Percentiles rank a stretch among this genome's conserved stretches.
phyloP scores from a whole-genome alignment of 2,888 invertebrate species.

The Agrochola lychnidis region DNA sequence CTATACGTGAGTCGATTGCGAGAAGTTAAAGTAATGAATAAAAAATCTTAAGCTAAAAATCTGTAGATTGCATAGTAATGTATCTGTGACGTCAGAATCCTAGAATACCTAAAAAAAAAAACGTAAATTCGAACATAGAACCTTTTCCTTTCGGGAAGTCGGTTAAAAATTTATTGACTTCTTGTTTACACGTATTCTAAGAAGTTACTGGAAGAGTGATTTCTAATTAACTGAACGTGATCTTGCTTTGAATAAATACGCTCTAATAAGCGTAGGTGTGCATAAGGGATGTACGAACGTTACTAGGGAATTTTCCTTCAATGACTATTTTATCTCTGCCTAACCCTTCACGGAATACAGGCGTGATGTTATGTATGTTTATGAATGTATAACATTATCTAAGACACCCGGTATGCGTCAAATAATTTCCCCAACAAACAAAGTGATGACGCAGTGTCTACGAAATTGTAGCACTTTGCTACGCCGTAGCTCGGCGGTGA shows the following conservation, averaged over 20 bases:
- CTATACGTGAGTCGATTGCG: too few relatives aligned
- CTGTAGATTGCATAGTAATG: too few relatives aligned
- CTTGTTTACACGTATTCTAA: background rate
- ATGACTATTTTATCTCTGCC: background rate
- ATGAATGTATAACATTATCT: background rate
- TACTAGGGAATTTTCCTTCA: background rate
- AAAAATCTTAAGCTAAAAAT: too few relatives aligned
- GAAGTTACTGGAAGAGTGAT: background rate
- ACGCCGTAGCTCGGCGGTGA: conserved; percentile 32
- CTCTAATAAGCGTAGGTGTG: too few relatives aligned
- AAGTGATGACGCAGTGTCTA: conserved; percentile 17
- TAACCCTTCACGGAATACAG: background rate
- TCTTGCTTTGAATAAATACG: too few relatives aligned
- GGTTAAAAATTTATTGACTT: background rate
- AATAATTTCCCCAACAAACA: conserved; percentile 2
- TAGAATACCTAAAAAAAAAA: too few relatives aligned
- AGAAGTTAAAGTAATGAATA: too few relatives aligned
- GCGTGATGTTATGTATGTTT: background rate
- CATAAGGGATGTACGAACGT: background rate
- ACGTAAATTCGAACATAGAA: too few relatives aligned
- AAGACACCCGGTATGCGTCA: background rate
- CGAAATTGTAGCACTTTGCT: conserved; percentile 15
- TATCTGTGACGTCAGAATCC: too few relatives aligned
- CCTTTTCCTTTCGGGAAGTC: too few relatives aligned
- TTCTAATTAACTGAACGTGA: background rate